Conservation (phyloP, 2,888 invertebrate species). For the Digitonthophagus gazella region DNA sequence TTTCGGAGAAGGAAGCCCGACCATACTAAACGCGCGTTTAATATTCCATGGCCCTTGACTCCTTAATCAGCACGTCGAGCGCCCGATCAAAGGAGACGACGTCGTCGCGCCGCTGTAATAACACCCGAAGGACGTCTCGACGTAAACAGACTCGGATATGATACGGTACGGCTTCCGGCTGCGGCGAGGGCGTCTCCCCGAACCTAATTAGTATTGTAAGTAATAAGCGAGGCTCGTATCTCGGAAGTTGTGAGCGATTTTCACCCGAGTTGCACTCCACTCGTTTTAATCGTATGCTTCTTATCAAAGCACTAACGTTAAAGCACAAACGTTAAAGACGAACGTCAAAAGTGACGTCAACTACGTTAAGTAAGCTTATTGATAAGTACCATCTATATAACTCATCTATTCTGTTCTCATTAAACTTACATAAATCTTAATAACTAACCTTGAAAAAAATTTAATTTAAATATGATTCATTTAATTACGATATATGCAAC, state of each 20-base stretch:
- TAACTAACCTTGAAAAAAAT: too few species aligned
- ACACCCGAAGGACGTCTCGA: not conserved
- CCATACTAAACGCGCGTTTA: not conserved
- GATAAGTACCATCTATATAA: too few species aligned
- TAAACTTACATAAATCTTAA: too few species aligned
- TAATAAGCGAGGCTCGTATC: not conserved
- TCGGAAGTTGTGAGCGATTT: not conserved
- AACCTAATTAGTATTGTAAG: slow-evolving; percentile 5
- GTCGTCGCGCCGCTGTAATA: not conserved
- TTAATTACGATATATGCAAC: too few species aligned
- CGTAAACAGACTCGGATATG: not conserved
- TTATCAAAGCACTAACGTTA: not conserved
- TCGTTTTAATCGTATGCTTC: not conserved
- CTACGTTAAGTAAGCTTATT: too few species aligned
- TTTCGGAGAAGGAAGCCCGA: not conserved
- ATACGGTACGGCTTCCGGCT: slow-evolving; percentile 2
- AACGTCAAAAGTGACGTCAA: too few species aligned
- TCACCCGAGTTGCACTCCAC: not conserved
- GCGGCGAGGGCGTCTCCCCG: not conserved
- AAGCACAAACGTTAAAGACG: too few species aligned
- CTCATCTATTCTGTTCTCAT: too few species aligned
- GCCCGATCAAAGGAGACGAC: slow-evolving; percentile 11
- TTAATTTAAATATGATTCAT: too few species aligned
- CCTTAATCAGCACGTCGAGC: slow-evolving; percentile 3
- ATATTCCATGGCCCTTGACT: slow-evolving; percentile 15